Evolutionary conservation across 2,888 invertebrate species (phyloP).

Genomic region (Archips crataeganus): DNA sequence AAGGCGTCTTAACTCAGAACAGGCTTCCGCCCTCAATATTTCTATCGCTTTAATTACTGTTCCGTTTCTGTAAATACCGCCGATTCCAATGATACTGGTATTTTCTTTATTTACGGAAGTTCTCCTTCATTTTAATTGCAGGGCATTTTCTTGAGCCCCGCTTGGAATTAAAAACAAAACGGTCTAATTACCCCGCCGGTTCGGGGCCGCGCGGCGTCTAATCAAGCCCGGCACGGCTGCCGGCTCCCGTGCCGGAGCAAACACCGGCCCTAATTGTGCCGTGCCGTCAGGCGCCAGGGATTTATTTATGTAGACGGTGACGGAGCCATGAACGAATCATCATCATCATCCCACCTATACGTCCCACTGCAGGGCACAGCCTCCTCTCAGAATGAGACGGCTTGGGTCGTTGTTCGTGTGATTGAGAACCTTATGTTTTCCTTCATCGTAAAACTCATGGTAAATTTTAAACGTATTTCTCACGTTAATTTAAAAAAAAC

Average conservation of each 20-base stretch:
- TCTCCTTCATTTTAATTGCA: conserved; percentile 41
- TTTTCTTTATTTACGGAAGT: conserved; percentile 40
- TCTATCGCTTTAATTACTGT: conserved; percentile 36
- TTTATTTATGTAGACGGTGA: conserved; percentile 8
- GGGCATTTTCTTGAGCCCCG: conserved; percentile 37
- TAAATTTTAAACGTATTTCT: too few relatives aligned
- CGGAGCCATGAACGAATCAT: background rate
- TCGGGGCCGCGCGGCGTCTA: conserved; percentile 23
- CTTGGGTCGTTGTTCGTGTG: too few relatives aligned
- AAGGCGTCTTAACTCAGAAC: conserved; percentile 23
- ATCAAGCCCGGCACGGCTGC: conserved; percentile 27
- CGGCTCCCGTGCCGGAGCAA: conserved; percentile 16
- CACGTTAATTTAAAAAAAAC: background rate
- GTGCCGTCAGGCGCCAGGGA: background rate
- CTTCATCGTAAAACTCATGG: too few relatives aligned
- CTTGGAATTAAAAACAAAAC: conserved; percentile 41
- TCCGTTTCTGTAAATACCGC: conserved; percentile 37
- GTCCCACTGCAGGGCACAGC: too few relatives aligned
- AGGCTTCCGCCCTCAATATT: background rate
- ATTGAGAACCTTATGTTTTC: too few relatives aligned
- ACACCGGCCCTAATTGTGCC: conserved; percentile 33
- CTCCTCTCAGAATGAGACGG: too few relatives aligned
- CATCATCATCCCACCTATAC: background rate
- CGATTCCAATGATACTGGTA: conserved; percentile 40
- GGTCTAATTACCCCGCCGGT: conserved; percentile 33